Evolutionary conservation across 2,797 vertebrate species (phyloP), one percentile per base, ranked within the genome.

Genomic region (Cetoscarus ocellatus): DNA sequence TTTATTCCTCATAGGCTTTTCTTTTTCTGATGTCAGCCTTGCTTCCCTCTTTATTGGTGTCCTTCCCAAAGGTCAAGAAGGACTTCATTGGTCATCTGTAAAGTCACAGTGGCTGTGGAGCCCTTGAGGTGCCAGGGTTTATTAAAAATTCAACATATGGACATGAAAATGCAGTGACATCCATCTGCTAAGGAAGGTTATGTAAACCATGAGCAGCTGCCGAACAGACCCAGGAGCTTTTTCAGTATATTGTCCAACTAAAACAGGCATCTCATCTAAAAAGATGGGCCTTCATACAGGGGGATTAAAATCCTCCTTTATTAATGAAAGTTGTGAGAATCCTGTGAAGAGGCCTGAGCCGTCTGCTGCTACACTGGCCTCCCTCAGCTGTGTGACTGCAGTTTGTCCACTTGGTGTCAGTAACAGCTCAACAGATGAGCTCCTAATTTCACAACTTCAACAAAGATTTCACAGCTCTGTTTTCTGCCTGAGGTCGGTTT

Each of bases 371-470:
- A 49, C 13, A 19, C 13, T 0, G 8, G 12, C 34, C 6, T 61
- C 45, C n/a, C 45, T 45, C 18, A 36, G 10, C 15, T 78, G 88
- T 68, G 64, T 5, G 1, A 10, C 51, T 53, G 38, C 53, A 8
- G 6, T 65, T 64, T 69, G 44, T 39, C 85, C 92, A 70, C 69
- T 63, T 76, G 88, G 44, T 70, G 90, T 44, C 89, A 80, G 56
- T 54, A 10, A 36, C 43, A 49, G 53, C 11, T 10, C 27, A 61
- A 52, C 44, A 61, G 18, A 12, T 14, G 38, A 44, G 38, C 45
- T 44, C 2, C 49, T 8, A 10, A n/a, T 53, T 52, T 45, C 12
- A 47, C 48, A 13, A 5, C 44, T 48, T 64, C 13, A 34, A 19
- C 44, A 53, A 9, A 18, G 9, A 15, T 10, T 43, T 19, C 9